Evolutionary conservation across 2,888 invertebrate species (phyloP).

Genomic region (Sinelater perroti): DNA sequence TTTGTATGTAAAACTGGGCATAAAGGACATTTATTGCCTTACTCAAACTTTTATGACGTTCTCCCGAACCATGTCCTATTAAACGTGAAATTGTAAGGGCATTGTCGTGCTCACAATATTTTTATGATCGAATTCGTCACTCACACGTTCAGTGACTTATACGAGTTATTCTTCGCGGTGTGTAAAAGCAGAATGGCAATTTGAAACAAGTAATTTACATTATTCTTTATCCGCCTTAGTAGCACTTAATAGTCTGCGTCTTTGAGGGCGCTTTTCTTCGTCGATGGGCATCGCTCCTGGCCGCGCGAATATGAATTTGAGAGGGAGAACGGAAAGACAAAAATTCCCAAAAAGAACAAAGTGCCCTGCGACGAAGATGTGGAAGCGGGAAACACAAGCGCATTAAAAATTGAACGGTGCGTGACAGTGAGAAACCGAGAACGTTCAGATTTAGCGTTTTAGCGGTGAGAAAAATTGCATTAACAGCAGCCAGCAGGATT

Average conservation of each 20-base stretch:
- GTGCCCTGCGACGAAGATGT: not conserved
- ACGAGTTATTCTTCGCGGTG: slow-evolving; percentile 36
- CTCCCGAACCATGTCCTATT: slow-evolving; percentile 40
- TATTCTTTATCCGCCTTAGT: slow-evolving; percentile 14
- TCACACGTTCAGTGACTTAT: slow-evolving; percentile 40
- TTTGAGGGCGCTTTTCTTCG: slow-evolving; percentile 1
- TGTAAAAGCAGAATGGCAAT: slow-evolving; percentile 22
- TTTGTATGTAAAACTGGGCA: slow-evolving; percentile 42
- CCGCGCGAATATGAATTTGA: no score
- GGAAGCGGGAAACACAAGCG: slow-evolving; percentile 11
- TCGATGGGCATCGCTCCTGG: no score
- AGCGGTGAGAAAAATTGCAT: slow-evolving; percentile 18
- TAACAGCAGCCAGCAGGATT: slow-evolving; percentile 15
- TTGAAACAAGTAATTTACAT: slow-evolving; percentile 28
- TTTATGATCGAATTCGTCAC: slow-evolving; percentile 43
- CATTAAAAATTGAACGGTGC: slow-evolving; percentile 19
- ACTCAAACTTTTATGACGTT: slow-evolving; percentile 44
- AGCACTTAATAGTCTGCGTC: slow-evolving; percentile 3
- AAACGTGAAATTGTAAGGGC: slow-evolving; percentile 42
- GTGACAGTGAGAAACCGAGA: slow-evolving; percentile 20
- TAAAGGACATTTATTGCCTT: slow-evolving; percentile 34
- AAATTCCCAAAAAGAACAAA: slow-evolving; percentile 5
- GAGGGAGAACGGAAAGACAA: no score
- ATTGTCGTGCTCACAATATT: slow-evolving; percentile 41
- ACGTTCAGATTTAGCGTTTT: slow-evolving; percentile 17